These are phyloP conservation scores for Gambusia holbrooki DNA, from an alignment of 2,113 vertebrate genomes.

Conservation along the genomic window DNA sequence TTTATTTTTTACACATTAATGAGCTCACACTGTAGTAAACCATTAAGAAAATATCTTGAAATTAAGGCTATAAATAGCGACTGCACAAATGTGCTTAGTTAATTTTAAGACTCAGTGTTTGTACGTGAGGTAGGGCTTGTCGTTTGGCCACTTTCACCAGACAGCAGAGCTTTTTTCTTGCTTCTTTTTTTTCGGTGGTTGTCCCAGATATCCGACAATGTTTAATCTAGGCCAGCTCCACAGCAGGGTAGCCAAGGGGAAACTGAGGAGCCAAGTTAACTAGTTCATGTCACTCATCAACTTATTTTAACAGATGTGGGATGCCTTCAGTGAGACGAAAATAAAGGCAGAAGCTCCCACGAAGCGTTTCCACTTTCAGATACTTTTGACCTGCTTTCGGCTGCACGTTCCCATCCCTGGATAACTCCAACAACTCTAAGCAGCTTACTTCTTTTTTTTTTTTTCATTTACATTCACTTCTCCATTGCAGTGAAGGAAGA, in stretches of 20 bases:
- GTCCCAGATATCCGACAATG: conserved; percentile 71
- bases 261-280: conserved; percentile 73
- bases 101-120: not conserved
- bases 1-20: not conserved
- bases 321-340: conserved; percentile 22
- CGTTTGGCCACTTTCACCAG: conserved; percentile 43
- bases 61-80: not conserved
- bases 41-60: not conserved
- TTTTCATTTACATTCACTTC: conserved; percentile 46
- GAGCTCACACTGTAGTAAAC: not conserved
- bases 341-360: conserved; percentile 21
- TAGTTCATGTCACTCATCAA: conserved; percentile 74
- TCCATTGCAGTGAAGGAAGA: conserved; percentile 33
- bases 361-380: conserved; percentile 24
- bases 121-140: not conserved
- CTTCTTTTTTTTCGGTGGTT: conserved; percentile 41
- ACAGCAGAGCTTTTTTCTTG: not conserved
- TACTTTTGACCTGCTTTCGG: conserved; percentile 52
- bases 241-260: conserved; percentile 68
- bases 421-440: conserved; percentile 52
- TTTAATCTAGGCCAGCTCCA: conserved; percentile 72
- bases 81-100: not conserved
- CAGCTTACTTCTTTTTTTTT: conserved; percentile 41
- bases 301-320: conserved; percentile 62
- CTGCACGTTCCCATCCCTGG: conserved; percentile 15